phyloP scores from a whole-genome alignment of 1,140 invertebrate species.

The Halyomorpha halys region DNA sequence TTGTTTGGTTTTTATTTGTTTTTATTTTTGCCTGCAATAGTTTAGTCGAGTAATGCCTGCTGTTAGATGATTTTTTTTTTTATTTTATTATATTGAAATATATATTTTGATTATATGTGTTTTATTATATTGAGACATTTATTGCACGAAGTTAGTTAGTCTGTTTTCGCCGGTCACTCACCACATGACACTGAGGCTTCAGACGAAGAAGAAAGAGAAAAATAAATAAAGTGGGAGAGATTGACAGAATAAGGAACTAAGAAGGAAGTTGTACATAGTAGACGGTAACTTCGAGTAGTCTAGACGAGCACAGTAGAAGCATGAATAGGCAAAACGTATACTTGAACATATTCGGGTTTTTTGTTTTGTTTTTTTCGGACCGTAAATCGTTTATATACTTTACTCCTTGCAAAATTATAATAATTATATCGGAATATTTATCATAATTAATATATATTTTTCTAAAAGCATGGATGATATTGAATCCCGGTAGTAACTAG shows the following conservation, averaged over 20 bases:
- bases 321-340: neutral
- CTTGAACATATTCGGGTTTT: no score
- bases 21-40: no score
- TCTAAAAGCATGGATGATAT: no score
- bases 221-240: no score
- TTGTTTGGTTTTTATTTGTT: no score
- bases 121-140: neutral
- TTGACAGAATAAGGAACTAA: no score
- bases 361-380: no score
- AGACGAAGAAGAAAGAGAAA: neutral
- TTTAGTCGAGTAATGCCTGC: neutral
- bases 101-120: constrained; percentile 6
- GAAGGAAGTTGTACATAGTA: neutral
- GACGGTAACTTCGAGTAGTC: neutral
- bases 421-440: no score
- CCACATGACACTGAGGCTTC: constrained; percentile 2
- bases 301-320: constrained; percentile 9
- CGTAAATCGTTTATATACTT: no score
- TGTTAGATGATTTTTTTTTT: neutral
- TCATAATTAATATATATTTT: no score
- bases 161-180: constrained; percentile 12
- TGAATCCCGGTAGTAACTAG: no score
- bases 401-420: no score
- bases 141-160: neutral
- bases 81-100: neutral